Base-by-base conservation (phyloP, 2,113 vertebrate species). In the Theristicus caerulescens region DNA sequence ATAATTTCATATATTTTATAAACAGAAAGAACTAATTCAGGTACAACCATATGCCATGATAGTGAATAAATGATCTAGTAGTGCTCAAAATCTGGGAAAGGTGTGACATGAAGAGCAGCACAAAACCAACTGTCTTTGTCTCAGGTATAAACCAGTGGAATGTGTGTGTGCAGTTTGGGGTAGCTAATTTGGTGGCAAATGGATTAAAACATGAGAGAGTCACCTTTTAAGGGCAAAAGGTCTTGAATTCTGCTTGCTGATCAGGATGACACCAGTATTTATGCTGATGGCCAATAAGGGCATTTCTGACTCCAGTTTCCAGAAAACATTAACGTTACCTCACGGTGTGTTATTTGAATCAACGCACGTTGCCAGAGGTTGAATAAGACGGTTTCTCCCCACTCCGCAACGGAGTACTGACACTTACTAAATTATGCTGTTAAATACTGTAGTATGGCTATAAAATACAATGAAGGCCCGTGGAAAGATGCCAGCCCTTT, bases 381-480 rank as follows among this genome's bases (percentile, higher is more conserved):
- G 95, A 97, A 93, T 96, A 91, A 96, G 93, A 95, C 4, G 8
- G 81, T 94, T 96, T 62, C 88, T 95, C 82, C 95, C 76, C 93
- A 95, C 92, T 91, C 61, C 7, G 7, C 25, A 0, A 80, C 2
- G 0, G 81, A 97, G 89, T 95, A 95, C 90, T 7, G 54, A 96
- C 97, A 97, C 96, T 97, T 97, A 90, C 94, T 97, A 97, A 97
- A 97, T 97, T 97, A 97, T 96, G 91, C 93, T 94, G 96, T 97
- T 97, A 97, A 97, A 96, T 97, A 96, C 95, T 96, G 95, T 96
- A 96, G 97, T 94, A 91, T 92, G 84, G 96, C 96, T 52, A 93
- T 97, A 97, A 97, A 97, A 96, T 79, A 97, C 89, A 96, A 86
- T 96, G 97, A 97, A 97, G 92, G 95, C 91, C 96, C 1, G 0